phyloP scores from a whole-genome alignment of 2,888 invertebrate species.

The Luffia ferchaultella region DNA sequence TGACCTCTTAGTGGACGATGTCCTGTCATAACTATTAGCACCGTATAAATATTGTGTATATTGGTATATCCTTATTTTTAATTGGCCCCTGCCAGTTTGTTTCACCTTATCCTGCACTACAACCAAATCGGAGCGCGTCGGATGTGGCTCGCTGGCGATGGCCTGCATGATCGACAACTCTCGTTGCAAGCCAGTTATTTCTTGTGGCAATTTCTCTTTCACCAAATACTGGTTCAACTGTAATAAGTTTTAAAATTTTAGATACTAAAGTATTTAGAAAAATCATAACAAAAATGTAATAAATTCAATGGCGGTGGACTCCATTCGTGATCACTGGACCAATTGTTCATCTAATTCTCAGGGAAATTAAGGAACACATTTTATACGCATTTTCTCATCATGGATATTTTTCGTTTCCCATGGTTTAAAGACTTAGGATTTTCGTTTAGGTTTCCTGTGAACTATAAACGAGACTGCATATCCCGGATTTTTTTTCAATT shows the following conservation, averaged over 20 bases:
- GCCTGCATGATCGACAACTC: constrained; percentile 74
- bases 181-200: constrained; percentile 69
- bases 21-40: not conserved
- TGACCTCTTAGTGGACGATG: not conserved
- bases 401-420: too few relatives aligned
- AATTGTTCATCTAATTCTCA: too few relatives aligned
- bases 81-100: not conserved
- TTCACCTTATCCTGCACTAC: constrained; percentile 69
- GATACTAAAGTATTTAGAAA: too few relatives aligned
- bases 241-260: too few relatives aligned
- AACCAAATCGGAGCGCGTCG: constrained; percentile 71
- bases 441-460: too few relatives aligned
- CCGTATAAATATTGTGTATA: not conserved
- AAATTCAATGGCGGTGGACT: too few relatives aligned
- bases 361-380: too few relatives aligned
- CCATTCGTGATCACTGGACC: not conserved
- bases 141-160: constrained; percentile 71
- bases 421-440: too few relatives aligned
- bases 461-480: too few relatives aligned
- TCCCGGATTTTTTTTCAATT: too few relatives aligned
- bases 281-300: too few relatives aligned
- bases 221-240: constrained; percentile 76
- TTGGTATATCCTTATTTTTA: not conserved
- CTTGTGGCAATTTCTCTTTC: constrained; percentile 81
- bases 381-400: too few relatives aligned